These are phyloP conservation scores for Drosophila eugracilis DNA, from an alignment of 1,140 invertebrate species.

Conservation along the genomic window DNA sequence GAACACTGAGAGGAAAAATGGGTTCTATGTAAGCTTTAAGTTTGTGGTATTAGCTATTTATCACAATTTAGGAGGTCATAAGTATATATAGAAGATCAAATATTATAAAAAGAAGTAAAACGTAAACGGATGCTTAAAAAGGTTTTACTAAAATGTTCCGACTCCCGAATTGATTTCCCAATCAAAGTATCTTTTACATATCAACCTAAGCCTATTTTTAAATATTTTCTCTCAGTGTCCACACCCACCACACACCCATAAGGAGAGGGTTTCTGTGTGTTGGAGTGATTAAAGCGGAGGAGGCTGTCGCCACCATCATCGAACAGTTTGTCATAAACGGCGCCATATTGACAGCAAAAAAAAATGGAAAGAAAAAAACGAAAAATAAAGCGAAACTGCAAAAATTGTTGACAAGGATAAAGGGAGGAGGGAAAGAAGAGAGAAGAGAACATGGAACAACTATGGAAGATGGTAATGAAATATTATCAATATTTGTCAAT, in stretches of 20 bases:
- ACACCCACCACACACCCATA: not conserved
- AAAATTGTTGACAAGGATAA: constrained; percentile 13
- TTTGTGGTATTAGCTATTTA: too few species aligned
- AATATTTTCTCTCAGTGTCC: not conserved
- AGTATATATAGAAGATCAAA: too few species aligned
- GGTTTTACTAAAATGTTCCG: too few species aligned
- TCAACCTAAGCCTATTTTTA: too few species aligned
- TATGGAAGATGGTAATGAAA: constrained; percentile 31
- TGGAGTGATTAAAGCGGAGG: constrained; percentile 54
- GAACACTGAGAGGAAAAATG: not conserved
- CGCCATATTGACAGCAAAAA: constrained; percentile 68
- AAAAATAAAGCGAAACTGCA: constrained; percentile 1
- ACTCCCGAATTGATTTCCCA: too few species aligned
- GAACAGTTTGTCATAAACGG: constrained; percentile 72
- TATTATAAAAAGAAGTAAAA: too few species aligned
- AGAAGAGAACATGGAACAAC: constrained; percentile 5
- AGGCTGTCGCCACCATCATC: constrained; percentile 60
- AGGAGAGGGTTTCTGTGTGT: constrained; percentile 8
- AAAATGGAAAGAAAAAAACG: constrained; percentile 22
- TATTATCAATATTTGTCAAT: constrained; percentile 51
- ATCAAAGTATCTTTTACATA: too few species aligned
- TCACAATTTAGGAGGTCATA: too few species aligned
- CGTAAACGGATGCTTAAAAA: too few species aligned
- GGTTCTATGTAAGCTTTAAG: not conserved
- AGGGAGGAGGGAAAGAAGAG: not conserved